phyloP scores from a whole-genome alignment of 2,888 invertebrate genomes.

The Cancer borealis region DNA sequence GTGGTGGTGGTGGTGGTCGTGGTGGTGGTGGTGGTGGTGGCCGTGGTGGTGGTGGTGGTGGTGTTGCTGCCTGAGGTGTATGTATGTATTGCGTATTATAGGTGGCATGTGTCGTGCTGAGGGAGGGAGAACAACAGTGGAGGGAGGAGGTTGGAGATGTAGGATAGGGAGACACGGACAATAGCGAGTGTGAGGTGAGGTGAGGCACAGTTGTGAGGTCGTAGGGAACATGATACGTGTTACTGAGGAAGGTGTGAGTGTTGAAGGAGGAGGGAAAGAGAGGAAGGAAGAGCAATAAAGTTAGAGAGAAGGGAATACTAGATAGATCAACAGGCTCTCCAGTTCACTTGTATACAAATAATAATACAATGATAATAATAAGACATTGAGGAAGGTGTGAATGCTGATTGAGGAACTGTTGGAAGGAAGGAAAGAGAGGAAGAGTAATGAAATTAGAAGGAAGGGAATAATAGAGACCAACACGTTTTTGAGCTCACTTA shows the following conservation, averaged over 20 bases:
- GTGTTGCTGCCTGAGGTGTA: neutral
- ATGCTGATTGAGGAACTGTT: neutral
- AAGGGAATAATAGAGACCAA: neutral
- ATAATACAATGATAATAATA: too few species aligned
- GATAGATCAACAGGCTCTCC: too few species aligned
- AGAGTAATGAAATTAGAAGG: neutral
- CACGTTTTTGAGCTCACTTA: too few species aligned
- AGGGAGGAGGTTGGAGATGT: neutral
- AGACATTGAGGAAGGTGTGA: neutral
- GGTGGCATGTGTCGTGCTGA: neutral
- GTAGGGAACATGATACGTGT: neutral
- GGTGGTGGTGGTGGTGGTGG: neutral
- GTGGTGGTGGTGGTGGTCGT: neutral
- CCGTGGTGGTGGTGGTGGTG: neutral
- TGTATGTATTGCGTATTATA: neutral
- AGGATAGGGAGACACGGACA: neutral
- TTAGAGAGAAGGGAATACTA: neutral
- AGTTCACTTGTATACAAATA: too few species aligned
- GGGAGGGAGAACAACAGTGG: slow-evolving; percentile 1
- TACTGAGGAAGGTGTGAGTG: too few species aligned
- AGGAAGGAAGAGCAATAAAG: neutral
- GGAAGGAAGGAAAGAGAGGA: neutral
- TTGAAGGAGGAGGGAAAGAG: neutral
- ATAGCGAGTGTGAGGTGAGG: neutral
- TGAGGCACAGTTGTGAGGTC: neutral